Evolutionary conservation across 2,888 invertebrate genomes (phyloP).

Genomic region (Deroplatys truncata): DNA sequence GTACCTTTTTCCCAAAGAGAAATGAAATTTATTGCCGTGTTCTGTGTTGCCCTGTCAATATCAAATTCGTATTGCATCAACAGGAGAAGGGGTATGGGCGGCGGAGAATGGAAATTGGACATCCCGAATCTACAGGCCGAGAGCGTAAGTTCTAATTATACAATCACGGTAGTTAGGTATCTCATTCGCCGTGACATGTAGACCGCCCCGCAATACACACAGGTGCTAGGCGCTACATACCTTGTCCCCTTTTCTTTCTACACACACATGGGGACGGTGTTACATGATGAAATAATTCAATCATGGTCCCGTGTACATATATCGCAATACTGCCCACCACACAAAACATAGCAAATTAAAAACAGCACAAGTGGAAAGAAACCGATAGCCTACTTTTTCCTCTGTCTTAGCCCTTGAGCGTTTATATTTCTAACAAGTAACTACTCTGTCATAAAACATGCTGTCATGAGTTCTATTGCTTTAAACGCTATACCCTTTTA

Average conservation of each 20-base stretch:
- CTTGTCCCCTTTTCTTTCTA: neutral
- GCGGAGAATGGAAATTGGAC: neutral
- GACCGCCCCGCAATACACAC: neutral
- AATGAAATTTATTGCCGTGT: neutral
- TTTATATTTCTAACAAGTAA: too few species aligned
- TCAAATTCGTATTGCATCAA: conserved; percentile 15
- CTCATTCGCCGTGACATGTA: neutral
- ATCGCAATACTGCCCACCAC: neutral
- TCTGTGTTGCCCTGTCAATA: neutral
- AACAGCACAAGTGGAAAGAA: neutral
- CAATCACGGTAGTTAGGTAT: conserved; percentile 10
- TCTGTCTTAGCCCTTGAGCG: too few species aligned
- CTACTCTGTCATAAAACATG: too few species aligned
- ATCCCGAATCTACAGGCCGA: neutral
- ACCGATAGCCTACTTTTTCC: neutral
- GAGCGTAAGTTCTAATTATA: neutral
- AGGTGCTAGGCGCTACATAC: neutral
- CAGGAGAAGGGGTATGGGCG: neutral
- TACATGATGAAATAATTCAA: conserved; percentile 7
- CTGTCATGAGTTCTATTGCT: too few species aligned
- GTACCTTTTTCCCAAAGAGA: neutral
- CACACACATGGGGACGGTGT: neutral
- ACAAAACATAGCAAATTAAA: neutral
- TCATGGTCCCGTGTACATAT: neutral
- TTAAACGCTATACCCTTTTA: too few species aligned